These are phyloP conservation scores for Myotis findleyi DNA, from an alignment of 2,797 vertebrate genomes.

Conservation along the genomic window DNA sequence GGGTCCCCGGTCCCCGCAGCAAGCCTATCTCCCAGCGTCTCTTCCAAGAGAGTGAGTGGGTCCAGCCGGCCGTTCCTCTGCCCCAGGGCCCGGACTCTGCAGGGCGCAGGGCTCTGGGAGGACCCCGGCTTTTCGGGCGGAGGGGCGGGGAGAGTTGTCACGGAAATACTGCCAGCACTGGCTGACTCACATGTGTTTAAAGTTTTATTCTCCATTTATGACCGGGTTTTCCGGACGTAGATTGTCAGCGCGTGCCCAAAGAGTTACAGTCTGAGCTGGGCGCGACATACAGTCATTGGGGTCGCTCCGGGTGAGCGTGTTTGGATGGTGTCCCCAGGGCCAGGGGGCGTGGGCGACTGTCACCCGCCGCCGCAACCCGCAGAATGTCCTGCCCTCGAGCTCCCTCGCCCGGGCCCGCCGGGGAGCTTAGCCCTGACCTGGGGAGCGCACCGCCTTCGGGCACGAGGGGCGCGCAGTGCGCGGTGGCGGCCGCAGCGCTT, in stretches of 20 bases:
- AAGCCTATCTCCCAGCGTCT: not conserved
- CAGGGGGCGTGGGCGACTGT: not conserved
- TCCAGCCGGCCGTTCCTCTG: not conserved
- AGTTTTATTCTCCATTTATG: not conserved
- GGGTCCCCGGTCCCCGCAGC: not conserved
- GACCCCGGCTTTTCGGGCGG: no score
- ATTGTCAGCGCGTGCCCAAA: not conserved
- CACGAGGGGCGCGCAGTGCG: accelerated
- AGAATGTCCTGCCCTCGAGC: not conserved
- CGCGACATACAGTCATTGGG: not conserved
- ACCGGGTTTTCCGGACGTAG: not conserved
- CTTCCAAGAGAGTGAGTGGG: not conserved
- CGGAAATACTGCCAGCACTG: not conserved
- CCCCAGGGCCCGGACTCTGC: not conserved
- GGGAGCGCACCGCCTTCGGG: not conserved
- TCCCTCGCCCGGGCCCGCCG: constrained; percentile 42
- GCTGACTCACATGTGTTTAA: not conserved
- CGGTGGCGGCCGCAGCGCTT: accelerated
- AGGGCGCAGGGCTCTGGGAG: not conserved
- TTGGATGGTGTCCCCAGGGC: accelerated
- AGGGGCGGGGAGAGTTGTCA: not conserved
- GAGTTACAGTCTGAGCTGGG: not conserved
- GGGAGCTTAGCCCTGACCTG: accelerated
- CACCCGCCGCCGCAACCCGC: accelerated
- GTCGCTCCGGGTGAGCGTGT: not conserved